phyloP scores from a whole-genome alignment of 92 coral and sea anemone species.

The Isaurus tuberculatus region DNA sequence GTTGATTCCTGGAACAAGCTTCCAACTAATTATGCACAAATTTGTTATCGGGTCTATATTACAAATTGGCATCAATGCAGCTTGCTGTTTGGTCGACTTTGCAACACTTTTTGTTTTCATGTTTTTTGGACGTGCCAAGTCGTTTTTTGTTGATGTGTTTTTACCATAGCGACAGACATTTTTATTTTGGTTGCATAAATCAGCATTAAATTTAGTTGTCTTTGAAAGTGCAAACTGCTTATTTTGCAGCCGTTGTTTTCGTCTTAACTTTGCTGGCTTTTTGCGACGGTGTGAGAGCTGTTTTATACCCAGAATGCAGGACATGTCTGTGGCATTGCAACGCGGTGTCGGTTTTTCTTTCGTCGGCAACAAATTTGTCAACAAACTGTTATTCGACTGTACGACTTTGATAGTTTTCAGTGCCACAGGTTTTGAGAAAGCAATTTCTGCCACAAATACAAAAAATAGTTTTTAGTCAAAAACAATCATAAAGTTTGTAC shows the following conservation, averaged over 20 bases:
- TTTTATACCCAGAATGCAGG: constrained; percentile 9
- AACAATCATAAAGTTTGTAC: too few species aligned
- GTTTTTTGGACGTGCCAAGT: background rate
- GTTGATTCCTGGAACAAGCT: background rate
- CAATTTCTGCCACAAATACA: background rate
- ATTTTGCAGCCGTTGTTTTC: constrained; percentile 28
- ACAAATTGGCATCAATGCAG: background rate
- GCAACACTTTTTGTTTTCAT: background rate
- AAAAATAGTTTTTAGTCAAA: background rate
- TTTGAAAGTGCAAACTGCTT: constrained; percentile 11
- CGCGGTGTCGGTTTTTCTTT: background rate
- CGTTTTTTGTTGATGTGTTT: background rate
- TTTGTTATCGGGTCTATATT: background rate
- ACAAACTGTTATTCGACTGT: background rate
- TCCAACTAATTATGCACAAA: background rate
- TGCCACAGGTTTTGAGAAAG: background rate
- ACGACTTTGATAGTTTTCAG: background rate
- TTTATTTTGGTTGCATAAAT: background rate
- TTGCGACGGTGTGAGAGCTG: background rate
- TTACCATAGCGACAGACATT: constrained; percentile 5
- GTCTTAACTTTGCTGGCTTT: background rate
- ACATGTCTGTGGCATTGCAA: background rate
- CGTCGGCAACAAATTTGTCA: background rate
- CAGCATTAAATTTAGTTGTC: background rate
- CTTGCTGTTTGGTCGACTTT: background rate